These are phyloP conservation scores for Mythimna loreyi DNA, from an alignment of 2,888 invertebrate species.

Conservation along the genomic window DNA sequence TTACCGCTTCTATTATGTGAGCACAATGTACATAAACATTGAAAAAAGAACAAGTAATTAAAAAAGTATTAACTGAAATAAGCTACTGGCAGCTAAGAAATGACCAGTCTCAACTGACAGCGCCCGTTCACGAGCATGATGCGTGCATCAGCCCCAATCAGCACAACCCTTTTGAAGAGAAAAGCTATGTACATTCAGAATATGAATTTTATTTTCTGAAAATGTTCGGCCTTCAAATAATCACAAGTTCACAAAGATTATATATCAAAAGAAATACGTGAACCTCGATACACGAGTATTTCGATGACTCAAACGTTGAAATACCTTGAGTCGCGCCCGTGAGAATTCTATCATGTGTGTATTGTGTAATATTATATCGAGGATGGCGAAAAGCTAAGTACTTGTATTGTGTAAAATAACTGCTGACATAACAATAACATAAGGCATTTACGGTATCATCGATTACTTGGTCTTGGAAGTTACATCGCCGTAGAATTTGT, in stretches of 20 bases:
- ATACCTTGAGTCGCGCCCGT: slow-evolving; percentile 32
- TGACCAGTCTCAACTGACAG: no score
- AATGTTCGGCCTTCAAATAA: no score
- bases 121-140: no score
- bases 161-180: neutral
- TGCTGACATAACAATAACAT: slow-evolving; percentile 30
- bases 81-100: no score
- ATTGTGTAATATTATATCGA: slow-evolving; percentile 36
- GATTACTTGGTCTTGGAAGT: slow-evolving; percentile 18
- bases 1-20: no score
- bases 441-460: slow-evolving; percentile 6
- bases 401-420: slow-evolving; percentile 27
- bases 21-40: no score
- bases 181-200: no score
- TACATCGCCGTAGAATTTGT: neutral
- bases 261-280: slow-evolving; percentile 6
- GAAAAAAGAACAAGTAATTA: no score
- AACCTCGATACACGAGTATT: slow-evolving; percentile 13
- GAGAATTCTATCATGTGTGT: slow-evolving; percentile 38
- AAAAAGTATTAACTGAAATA: no score
- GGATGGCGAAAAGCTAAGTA: slow-evolving; percentile 23
- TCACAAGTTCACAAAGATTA: neutral
- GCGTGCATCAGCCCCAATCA: no score
- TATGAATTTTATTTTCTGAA: no score
- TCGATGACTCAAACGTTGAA: slow-evolving; percentile 45